Percentiles rank a stretch among this genome's conserved stretches.
Evolutionary conservation across 2,113 vertebrate species (phyloP).

Genomic region (Menura novaehollandiae): DNA sequence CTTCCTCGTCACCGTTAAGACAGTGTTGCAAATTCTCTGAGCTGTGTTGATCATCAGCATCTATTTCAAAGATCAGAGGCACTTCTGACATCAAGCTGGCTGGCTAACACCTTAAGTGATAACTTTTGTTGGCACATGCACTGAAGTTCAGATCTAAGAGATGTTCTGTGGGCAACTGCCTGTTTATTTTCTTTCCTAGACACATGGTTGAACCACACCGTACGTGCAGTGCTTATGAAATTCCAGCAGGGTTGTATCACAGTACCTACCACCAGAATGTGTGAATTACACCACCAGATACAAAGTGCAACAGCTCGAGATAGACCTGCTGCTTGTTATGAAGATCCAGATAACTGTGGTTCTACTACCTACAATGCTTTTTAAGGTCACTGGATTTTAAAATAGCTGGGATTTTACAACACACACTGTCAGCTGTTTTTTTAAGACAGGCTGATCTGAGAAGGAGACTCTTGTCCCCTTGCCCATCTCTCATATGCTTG

Average conservation of each 20-base stretch:
- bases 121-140: slow-evolving; percentile 42
- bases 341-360: neutral
- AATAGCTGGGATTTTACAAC: neutral
- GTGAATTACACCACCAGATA: slow-evolving; percentile 34
- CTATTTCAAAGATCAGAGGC: neutral
- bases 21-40: neutral
- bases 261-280: slow-evolving; percentile 24
- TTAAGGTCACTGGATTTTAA: neutral
- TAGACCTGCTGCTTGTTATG: slow-evolving; percentile 3
- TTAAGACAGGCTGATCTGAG: neutral
- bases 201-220: slow-evolving; percentile 62
- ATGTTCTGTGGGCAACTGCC: slow-evolving; percentile 63
- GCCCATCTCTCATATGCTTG: neutral
- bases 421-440: neutral
- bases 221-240: slow-evolving; percentile 75
- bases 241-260: slow-evolving; percentile 72
- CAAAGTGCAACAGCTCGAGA: slow-evolving; percentile 35
- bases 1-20: neutral
- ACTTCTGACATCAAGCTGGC: slow-evolving; percentile 21
- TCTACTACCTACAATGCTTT: neutral
- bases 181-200: slow-evolving; percentile 74
- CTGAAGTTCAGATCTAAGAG: slow-evolving; percentile 44
- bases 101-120: neutral
- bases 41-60: neutral
- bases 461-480: neutral